Percentiles rank a stretch among this genome's conserved stretches.
Evolutionary conservation across 2,888 invertebrate genomes (phyloP).

Genomic region (Cataglyphis livida): DNA sequence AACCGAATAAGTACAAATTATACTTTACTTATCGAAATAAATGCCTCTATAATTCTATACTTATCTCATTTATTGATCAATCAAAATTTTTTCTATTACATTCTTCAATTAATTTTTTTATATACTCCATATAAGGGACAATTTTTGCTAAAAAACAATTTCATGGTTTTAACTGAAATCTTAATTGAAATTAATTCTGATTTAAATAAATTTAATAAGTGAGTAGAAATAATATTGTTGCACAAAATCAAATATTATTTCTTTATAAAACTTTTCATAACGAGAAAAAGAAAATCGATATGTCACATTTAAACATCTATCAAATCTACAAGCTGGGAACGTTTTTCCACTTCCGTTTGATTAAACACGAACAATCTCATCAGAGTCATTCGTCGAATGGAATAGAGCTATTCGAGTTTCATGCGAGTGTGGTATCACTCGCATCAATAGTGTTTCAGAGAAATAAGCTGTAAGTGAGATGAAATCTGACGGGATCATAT

Average conservation of each 20-base stretch:
- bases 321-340: constrained; percentile 12
- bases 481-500: constrained; percentile 1
- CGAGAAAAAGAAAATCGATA: background rate
- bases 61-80: background rate
- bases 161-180: background rate
- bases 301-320: constrained; percentile 30
- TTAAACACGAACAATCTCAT: constrained; percentile 37
- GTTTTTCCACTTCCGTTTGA: constrained; percentile 22
- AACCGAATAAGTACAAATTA: background rate
- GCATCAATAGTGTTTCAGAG: constrained; percentile 13
- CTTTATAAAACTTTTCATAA: background rate
- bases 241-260: background rate
- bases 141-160: background rate
- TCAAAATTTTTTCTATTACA: background rate
- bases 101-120: background rate
- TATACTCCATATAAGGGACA: background rate
- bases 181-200: background rate
- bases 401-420: constrained; percentile 26
- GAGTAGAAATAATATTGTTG: background rate
- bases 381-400: constrained; percentile 40
- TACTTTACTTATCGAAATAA: background rate
- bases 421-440: background rate
- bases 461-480: constrained; percentile 1
- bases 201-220: background rate
- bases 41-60: background rate